Evolutionary conservation across 2,113 vertebrate species (phyloP).

Genomic region (Sigmodon hispidus): DNA sequence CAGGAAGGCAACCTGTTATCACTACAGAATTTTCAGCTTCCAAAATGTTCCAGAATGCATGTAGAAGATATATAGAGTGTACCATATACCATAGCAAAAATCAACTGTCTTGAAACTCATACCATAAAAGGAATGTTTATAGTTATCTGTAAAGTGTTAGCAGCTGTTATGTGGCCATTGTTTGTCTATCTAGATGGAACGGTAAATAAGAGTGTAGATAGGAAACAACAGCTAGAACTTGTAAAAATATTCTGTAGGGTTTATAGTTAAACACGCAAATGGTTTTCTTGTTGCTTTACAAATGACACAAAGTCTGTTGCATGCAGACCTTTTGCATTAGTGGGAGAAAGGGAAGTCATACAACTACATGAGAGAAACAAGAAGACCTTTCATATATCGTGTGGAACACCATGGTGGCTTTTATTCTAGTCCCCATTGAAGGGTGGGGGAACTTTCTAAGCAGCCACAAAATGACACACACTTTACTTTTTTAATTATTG

Average conservation of each 20-base stretch:
- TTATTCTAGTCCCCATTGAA: neutral
- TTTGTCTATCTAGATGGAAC: neutral
- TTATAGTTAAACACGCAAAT: neutral
- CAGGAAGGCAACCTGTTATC: neutral
- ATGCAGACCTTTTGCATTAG: neutral
- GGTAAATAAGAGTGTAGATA: neutral
- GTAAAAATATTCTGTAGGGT: neutral
- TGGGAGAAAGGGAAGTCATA: neutral
- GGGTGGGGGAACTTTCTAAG: conserved; percentile 16
- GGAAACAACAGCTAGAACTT: neutral
- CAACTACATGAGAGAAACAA: neutral
- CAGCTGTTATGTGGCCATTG: neutral
- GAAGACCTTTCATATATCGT: neutral
- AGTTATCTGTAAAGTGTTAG: neutral
- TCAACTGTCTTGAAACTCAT: neutral
- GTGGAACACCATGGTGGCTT: neutral
- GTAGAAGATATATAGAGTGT: neutral
- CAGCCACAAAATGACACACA: neutral
- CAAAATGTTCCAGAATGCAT: neutral
- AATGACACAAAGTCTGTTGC: neutral
- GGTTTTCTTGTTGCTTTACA: neutral
- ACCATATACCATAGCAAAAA: neutral
- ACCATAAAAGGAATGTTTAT: neutral
- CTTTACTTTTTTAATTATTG: neutral
- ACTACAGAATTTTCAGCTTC: neutral